phyloP scores from a whole-genome alignment of 1,140 invertebrate genomes.

The Leucophenga varia region DNA sequence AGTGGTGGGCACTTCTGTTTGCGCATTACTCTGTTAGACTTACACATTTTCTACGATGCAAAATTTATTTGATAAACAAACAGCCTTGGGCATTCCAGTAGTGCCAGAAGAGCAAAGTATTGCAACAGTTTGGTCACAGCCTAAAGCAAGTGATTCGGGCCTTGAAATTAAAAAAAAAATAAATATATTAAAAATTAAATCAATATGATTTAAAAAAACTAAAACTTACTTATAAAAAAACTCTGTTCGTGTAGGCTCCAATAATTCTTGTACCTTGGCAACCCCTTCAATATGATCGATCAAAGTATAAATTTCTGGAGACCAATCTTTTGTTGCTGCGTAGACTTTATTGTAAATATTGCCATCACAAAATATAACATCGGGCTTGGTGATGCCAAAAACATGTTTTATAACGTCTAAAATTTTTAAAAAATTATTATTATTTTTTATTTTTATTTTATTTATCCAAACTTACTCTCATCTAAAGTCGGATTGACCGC shows the following conservation, averaged over 20 bases:
- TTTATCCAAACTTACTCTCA: constrained; percentile 22
- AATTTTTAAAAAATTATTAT: neutral
- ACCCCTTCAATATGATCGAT: constrained; percentile 29
- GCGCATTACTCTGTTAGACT: too few species aligned
- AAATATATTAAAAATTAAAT: neutral
- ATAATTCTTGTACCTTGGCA: constrained; percentile 30
- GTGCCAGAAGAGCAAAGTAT: constrained; percentile 69
- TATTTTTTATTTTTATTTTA: neutral
- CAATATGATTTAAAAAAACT: neutral
- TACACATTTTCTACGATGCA: too few species aligned
- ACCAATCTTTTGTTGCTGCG: constrained; percentile 25
- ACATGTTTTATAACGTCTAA: constrained; percentile 34
- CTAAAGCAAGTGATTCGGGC: constrained; percentile 27
- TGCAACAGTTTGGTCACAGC: constrained; percentile 39
- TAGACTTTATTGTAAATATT: constrained; percentile 33
- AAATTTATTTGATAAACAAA: constrained; percentile 70
- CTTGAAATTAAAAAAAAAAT: too few species aligned
- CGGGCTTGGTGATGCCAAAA: constrained; percentile 35
- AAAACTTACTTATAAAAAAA: constrained; percentile 33
- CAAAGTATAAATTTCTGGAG: constrained; percentile 37
- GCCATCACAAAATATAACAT: constrained; percentile 44
- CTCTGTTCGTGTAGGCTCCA: constrained; percentile 34
- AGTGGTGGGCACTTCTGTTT: too few species aligned
- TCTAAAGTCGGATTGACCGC: constrained; percentile 33
- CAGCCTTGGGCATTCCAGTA: constrained; percentile 77